A percentile compares a stretch with the other conserved stretches of the same genome.
Conservation (phyloP, 2,797 vertebrate genomes). For the Chrysocyon brachyurus region DNA sequence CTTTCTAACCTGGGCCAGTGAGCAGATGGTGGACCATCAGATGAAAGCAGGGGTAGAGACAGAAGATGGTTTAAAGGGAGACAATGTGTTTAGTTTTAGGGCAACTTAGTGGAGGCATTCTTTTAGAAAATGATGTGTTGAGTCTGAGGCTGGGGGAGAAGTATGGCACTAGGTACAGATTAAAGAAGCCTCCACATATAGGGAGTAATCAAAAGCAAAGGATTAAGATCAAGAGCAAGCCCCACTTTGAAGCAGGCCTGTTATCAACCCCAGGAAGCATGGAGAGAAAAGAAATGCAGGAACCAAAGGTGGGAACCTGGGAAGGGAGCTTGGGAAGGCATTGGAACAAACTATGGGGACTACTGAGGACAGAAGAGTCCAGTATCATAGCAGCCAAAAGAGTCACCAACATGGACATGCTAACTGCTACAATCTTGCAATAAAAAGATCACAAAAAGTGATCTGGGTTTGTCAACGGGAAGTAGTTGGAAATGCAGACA, state of each 20-base stretch:
- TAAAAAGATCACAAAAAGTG: not conserved
- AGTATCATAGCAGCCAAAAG: not conserved
- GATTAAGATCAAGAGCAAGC: not conserved
- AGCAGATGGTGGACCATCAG: not conserved
- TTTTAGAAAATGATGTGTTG: not conserved
- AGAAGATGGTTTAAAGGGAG: not conserved
- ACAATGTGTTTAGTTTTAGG: not conserved
- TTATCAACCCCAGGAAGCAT: not conserved
- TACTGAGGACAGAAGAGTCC: not conserved
- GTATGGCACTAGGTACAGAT: not conserved
- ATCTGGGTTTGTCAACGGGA: not conserved
- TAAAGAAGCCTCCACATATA: not conserved
- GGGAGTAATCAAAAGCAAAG: not conserved
- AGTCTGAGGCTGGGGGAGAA: not conserved
- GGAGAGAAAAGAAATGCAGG: not conserved
- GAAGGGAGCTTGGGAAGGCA: not conserved
- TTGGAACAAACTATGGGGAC: not conserved
- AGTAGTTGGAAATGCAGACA: not conserved
- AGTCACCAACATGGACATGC: not conserved
- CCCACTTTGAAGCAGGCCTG: too few species aligned
- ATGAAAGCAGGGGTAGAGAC: not conserved
- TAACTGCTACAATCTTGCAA: not conserved
- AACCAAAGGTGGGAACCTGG: not conserved
- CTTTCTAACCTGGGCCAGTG: not conserved
- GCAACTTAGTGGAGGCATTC: not conserved